A percentile compares a stretch with the other conserved stretches of the same genome.
phyloP scores from a whole-genome alignment of 2,797 vertebrate genomes.

The Betta splendens region DNA sequence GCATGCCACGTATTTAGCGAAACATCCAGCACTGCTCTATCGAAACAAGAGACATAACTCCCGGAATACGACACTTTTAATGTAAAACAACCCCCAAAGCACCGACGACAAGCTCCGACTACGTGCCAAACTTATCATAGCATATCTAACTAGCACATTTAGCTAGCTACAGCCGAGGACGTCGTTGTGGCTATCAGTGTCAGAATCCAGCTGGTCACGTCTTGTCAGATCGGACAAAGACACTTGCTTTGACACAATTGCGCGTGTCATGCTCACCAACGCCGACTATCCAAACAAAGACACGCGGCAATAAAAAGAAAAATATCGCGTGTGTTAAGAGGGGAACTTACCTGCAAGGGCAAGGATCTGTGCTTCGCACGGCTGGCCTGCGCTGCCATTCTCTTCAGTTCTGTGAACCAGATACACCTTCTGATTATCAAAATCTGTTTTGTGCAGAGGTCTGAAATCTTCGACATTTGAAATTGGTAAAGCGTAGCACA shows the following conservation, averaged over 20 bases:
- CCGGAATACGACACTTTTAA: background rate
- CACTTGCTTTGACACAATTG: constrained; percentile 44
- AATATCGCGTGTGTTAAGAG: constrained; percentile 17
- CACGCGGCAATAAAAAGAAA: constrained; percentile 7
- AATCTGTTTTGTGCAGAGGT: constrained; percentile 93
- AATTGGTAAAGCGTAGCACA: constrained; percentile 93
- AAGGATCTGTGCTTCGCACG: constrained; percentile 95
- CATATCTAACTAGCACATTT: constrained; percentile 60
- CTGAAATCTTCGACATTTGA: constrained; percentile 92
- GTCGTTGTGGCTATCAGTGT: constrained; percentile 69
- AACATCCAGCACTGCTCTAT: constrained; percentile 7
- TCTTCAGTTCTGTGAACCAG: constrained; percentile 90
- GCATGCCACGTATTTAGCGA: constrained; percentile 57
- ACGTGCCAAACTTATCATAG: constrained; percentile 59
- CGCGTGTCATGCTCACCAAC: constrained; percentile 10
- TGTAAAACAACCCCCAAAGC: constrained; percentile 9
- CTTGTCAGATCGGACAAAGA: constrained; percentile 61
- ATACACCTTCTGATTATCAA: constrained; percentile 99
- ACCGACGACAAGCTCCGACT: constrained; percentile 22
- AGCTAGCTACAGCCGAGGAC: constrained; percentile 68
- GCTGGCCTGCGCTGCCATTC: constrained; percentile 86
- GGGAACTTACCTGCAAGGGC: constrained; percentile 94
- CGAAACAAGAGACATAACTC: constrained; percentile 18
- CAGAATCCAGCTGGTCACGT: constrained; percentile 73
- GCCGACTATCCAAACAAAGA: constrained; percentile 1